These are phyloP conservation scores for Palythoa caribaeorum DNA, from an alignment of 92 coral and sea anemone species.

Conservation along the genomic window DNA sequence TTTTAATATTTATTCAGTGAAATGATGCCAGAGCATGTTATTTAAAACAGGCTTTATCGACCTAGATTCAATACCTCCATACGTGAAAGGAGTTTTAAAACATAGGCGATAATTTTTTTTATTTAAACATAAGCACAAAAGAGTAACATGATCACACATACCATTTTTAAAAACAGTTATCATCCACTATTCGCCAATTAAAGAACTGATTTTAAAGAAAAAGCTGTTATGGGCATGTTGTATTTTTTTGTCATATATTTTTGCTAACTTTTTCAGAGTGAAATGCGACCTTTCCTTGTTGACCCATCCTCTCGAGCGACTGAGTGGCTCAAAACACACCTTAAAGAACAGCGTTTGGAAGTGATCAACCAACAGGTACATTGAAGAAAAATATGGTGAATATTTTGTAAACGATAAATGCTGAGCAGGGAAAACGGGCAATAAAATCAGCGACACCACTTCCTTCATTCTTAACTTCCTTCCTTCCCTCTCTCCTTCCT, in stretches of 20 bases:
- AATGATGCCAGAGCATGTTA: not conserved
- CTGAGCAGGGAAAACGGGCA: too few relatives aligned
- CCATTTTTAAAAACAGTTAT: too few relatives aligned
- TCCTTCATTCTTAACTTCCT: not conserved
- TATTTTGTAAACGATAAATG: too few relatives aligned
- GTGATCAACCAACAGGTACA: slow-evolving; percentile 96
- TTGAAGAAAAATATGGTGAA: not conserved
- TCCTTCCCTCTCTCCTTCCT: not conserved
- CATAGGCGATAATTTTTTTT: too few relatives aligned
- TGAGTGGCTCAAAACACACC: slow-evolving; percentile 94
- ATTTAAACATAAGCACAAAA: too few relatives aligned
- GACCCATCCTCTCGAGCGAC: slow-evolving; percentile 99
- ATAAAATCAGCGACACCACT: not conserved
- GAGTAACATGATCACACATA: too few relatives aligned
- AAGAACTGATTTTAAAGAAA: too few relatives aligned
- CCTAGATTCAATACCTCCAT: not conserved
- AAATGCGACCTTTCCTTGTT: slow-evolving; percentile 90
- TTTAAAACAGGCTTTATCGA: not conserved
- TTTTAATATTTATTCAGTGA: not conserved
- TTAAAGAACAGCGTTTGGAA: slow-evolving; percentile 97
- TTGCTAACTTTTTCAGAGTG: slow-evolving; percentile 66
- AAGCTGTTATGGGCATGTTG: not conserved
- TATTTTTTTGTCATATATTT: not conserved
- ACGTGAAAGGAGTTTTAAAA: not conserved
- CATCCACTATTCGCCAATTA: too few relatives aligned